Conservation (phyloP, 2,888 invertebrate genomes). For the Leptopilina syphax region DNA sequence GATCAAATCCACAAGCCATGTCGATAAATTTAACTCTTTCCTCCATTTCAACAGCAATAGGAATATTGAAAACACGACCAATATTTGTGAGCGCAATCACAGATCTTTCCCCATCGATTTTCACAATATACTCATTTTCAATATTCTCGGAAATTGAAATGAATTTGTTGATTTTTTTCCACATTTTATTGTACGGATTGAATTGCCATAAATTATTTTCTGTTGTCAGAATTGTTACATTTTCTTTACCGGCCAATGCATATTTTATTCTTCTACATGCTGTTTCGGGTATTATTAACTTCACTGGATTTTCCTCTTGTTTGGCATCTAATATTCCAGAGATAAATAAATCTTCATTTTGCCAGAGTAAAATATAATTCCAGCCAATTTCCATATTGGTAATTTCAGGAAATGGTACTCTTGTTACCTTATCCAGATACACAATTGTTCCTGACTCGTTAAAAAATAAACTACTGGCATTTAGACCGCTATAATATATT, state of each 20-base stretch:
- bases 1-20: constrained; percentile 89
- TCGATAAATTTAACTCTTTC: constrained; percentile 80
- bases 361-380: constrained; percentile 72
- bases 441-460: constrained; percentile 47
- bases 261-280: constrained; percentile 54
- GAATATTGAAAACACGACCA: constrained; percentile 81
- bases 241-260: constrained; percentile 65
- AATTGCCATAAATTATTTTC: constrained; percentile 69
- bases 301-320: constrained; percentile 38
- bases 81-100: constrained; percentile 71
- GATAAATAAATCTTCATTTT: constrained; percentile 63
- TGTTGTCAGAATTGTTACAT: constrained; percentile 62
- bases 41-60: constrained; percentile 79
- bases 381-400: constrained; percentile 71
- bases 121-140: constrained; percentile 62
- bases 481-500: constrained; percentile 66
- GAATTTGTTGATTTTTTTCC: constrained; percentile 68
- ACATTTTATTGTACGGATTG: constrained; percentile 63
- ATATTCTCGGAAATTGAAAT: constrained; percentile 55
- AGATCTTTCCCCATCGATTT: constrained; percentile 65
- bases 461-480: constrained; percentile 58
- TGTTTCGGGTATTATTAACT: constrained; percentile 63
- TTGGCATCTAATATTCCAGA: constrained; percentile 57
- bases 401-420: constrained; percentile 59
- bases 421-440: constrained; percentile 59